phyloP scores from a whole-genome alignment of 1,140 invertebrate species.

The Cydia strobilella region DNA sequence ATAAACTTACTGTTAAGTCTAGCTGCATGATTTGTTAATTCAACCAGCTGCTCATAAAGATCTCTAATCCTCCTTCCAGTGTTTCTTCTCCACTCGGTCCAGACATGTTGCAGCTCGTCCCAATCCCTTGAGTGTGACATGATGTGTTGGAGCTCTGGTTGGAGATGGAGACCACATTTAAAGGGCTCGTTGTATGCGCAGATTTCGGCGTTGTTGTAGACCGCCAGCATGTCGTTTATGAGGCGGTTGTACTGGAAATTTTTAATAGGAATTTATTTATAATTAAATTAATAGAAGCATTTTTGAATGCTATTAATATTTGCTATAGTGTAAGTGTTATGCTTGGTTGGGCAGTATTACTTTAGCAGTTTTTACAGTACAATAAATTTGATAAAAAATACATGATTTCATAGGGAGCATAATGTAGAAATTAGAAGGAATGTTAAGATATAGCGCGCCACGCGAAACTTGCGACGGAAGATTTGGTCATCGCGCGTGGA shows the following conservation, averaged over 20 bases:
- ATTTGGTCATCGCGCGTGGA: background rate
- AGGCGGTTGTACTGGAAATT: conserved; percentile 89
- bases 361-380: no score
- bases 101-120: conserved; percentile 91
- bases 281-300: no score
- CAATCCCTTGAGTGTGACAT: conserved; percentile 89
- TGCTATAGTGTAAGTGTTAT: no score
- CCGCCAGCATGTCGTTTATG: conserved; percentile 92
- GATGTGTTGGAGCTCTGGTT: conserved; percentile 87
- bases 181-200: conserved; percentile 92
- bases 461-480: no score
- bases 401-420: no score
- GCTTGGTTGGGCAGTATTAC: no score
- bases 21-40: conserved; percentile 93
- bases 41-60: conserved; percentile 90
- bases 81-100: conserved; percentile 92
- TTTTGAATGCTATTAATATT: no score
- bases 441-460: no score
- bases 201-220: conserved; percentile 92
- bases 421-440: no score
- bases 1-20: conserved; percentile 88
- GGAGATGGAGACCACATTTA: conserved; percentile 88
- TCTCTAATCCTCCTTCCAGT: conserved; percentile 89
- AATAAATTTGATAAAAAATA: no score
- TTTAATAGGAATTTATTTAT: no score